phyloP scores from a whole-genome alignment of 35 echinoderm and acorn worm species.

The Heliocidaris tuberculata region DNA sequence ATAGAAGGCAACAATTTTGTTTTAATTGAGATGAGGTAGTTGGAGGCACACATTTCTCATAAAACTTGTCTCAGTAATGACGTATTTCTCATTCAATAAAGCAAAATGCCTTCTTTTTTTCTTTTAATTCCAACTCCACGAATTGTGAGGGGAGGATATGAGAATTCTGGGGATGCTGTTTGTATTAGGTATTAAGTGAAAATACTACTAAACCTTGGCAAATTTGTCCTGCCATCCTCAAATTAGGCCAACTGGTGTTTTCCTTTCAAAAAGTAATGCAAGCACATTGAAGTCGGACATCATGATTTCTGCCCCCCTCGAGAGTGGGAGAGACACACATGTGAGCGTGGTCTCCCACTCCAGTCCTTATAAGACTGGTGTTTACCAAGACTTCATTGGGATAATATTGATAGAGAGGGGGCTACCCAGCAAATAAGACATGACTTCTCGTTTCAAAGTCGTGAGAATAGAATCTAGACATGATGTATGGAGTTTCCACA shows the following conservation, averaged over 20 bases:
- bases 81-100: neutral
- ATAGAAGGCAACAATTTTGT: too few species aligned
- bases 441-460: neutral
- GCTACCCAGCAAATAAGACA: neutral
- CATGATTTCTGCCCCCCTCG: neutral
- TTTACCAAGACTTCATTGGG: neutral
- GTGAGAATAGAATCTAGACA: constrained; percentile 3
- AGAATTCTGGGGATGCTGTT: neutral
- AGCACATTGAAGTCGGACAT: neutral
- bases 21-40: too few species aligned
- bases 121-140: neutral
- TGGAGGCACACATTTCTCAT: too few species aligned
- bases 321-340: neutral
- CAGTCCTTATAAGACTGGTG: neutral
- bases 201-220: neutral
- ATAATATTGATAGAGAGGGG: constrained; percentile 1
- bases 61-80: neutral
- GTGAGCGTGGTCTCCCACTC: neutral
- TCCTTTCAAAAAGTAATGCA: neutral
- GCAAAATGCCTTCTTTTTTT: constrained; percentile 1
- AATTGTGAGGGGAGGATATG: neutral
- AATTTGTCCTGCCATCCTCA: constrained; percentile 9
- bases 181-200: neutral
- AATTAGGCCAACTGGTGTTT: neutral
- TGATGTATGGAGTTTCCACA: neutral